A percentile compares a stretch with the other conserved stretches of the same genome.
phyloP scores from a whole-genome alignment of 37 sponge, comb jelly and placozoan genomes.

The Aphrocallistes beatrix region DNA sequence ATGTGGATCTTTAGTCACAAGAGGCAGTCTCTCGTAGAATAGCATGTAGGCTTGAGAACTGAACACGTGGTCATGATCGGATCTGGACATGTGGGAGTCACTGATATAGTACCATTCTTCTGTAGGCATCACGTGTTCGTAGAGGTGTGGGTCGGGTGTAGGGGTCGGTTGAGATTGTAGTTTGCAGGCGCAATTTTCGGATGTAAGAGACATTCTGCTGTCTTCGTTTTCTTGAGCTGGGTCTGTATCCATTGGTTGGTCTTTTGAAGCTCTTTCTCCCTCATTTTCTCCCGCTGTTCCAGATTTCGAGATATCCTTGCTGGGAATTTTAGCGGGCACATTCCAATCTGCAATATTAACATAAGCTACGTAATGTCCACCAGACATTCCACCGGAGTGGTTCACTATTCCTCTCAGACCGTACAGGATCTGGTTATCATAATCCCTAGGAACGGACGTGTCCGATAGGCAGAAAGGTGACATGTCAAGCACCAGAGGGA shows the following conservation, averaged over 20 bases:
- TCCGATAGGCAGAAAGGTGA: slow-evolving; percentile 44
- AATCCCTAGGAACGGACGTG: slow-evolving; percentile 15
- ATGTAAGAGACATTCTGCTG: neutral
- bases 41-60: slow-evolving; percentile 79
- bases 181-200: too few species aligned
- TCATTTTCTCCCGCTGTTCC: too few species aligned
- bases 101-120: slow-evolving; percentile 84
- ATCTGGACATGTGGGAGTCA: slow-evolving; percentile 56
- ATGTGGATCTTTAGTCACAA: neutral
- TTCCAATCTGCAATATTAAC: slow-evolving; percentile 36
- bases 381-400: slow-evolving; percentile 70
- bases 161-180: too few species aligned
- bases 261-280: too few species aligned
- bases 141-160: too few species aligned
- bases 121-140: neutral
- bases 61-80: slow-evolving; percentile 37
- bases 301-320: too few species aligned
- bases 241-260: too few species aligned
- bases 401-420: slow-evolving; percentile 80
- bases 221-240: neutral
- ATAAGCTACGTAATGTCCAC: slow-evolving; percentile 91
- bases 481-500: slow-evolving; percentile 77
- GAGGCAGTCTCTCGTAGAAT: slow-evolving; percentile 76
- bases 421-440: slow-evolving; percentile 41
- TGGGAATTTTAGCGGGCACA: neutral